Conservation (phyloP, 2,888 invertebrate genomes). For the Flexamia atlantica region DNA sequence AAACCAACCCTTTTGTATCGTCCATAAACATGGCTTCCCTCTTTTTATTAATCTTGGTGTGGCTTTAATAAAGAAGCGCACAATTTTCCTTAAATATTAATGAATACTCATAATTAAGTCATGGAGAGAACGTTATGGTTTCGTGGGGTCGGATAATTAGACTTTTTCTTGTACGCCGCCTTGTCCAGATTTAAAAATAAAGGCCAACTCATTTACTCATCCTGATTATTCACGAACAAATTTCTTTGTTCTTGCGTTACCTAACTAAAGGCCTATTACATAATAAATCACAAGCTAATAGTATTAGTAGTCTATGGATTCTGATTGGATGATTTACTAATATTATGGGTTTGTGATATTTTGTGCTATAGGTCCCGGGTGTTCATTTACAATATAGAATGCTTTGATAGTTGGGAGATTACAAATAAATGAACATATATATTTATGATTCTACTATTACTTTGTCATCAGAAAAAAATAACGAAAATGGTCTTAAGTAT, state of each 20-base stretch:
- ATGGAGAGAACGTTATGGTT: constrained; percentile 18
- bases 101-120: constrained; percentile 48
- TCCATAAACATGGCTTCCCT: constrained; percentile 51
- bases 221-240: constrained; percentile 5
- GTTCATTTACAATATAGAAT: no score
- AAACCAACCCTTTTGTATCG: constrained; percentile 42
- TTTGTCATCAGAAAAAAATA: no score
- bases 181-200: constrained; percentile 12
- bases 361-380: no score
- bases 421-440: no score
- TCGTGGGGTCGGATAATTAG: constrained; percentile 25
- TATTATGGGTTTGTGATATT: no score
- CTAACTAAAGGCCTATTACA: no score
- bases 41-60: constrained; percentile 46
- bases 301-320: no score
- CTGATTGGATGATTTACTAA: no score
- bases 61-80: constrained; percentile 39
- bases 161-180: constrained; percentile 26
- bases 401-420: no score
- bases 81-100: constrained; percentile 50
- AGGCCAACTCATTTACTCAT: not conserved
- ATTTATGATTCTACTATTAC: no score
- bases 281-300: no score
- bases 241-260: not conserved
- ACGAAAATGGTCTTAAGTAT: no score